Evolutionary conservation across 1,140 invertebrate genomes (phyloP).

Genomic region (Panagrolaimus sp.): DNA sequence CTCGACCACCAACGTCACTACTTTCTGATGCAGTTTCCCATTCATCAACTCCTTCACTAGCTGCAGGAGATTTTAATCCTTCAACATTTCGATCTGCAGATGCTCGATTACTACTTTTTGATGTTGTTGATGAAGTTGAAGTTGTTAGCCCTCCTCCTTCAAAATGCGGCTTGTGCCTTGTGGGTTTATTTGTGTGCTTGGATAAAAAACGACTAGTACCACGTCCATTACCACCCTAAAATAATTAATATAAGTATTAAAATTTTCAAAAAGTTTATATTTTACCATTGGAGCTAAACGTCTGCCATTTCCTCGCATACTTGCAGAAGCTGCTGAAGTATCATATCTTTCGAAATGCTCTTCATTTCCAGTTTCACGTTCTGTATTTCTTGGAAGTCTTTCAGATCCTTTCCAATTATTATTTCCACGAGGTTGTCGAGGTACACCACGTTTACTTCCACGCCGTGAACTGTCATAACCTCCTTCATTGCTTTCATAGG

Average conservation of each 20-base stretch:
- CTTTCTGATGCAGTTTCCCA: constrained; percentile 67
- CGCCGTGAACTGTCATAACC: too few relatives aligned
- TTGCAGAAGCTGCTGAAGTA: too few relatives aligned
- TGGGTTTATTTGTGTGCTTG: constrained; percentile 19
- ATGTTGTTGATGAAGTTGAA: constrained; percentile 13
- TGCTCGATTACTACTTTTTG: constrained; percentile 2
- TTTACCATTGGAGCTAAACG: too few relatives aligned
- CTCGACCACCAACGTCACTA: constrained; percentile 61
- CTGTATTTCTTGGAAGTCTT: too few relatives aligned
- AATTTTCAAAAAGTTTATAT: too few relatives aligned
- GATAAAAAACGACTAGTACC: constrained; percentile 16
- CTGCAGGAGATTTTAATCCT: constrained; percentile 47
- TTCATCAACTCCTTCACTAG: constrained; percentile 62
- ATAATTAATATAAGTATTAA: not conserved
- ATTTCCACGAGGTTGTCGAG: too few relatives aligned
- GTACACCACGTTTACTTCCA: too few relatives aligned
- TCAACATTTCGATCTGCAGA: constrained; percentile 2
- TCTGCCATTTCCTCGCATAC: too few relatives aligned
- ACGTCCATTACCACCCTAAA: not conserved
- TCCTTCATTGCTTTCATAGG: not conserved
- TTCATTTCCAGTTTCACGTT: too few relatives aligned
- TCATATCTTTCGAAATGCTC: too few relatives aligned
- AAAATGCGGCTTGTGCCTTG: constrained; percentile 16
- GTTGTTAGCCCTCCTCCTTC: constrained; percentile 10
- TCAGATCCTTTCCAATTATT: too few relatives aligned